A percentile compares a stretch with the other conserved stretches of the same genome.
phyloP scores from a whole-genome alignment of 2,113 vertebrate species.

The Tinamus guttatus region DNA sequence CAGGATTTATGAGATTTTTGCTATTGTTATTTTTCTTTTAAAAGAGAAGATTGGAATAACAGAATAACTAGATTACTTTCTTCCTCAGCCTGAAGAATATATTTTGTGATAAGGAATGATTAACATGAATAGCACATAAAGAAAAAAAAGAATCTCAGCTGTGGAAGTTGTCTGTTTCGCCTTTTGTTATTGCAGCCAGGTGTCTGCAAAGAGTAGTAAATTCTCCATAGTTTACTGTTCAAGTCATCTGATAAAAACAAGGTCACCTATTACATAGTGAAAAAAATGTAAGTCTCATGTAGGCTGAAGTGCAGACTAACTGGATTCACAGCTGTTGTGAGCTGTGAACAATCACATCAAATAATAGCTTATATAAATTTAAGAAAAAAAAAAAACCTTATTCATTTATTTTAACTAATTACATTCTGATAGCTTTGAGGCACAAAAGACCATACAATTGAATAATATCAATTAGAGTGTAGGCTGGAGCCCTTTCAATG shows the following conservation, averaged over 20 bases:
- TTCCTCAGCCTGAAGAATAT: background rate
- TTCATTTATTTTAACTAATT: background rate
- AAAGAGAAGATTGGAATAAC: background rate
- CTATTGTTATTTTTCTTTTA: background rate
- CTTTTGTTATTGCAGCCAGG: background rate
- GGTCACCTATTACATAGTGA: background rate
- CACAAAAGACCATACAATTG: background rate
- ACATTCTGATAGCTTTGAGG: background rate
- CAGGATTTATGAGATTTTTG: background rate
- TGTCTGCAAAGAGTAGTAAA: background rate
- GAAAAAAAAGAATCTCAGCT: background rate
- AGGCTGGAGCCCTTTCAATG: background rate
- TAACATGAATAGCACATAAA: background rate
- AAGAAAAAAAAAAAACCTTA: background rate
- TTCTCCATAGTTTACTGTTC: background rate
- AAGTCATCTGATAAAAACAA: background rate
- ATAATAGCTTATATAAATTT: background rate
- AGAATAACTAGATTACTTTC: background rate
- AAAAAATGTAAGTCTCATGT: background rate
- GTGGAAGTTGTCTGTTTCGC: background rate
- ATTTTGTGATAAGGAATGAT: background rate
- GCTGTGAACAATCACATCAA: background rate
- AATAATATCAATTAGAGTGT: background rate
- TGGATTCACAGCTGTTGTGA: background rate
- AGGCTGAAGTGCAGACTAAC: background rate